Conservation (phyloP, 2,888 invertebrate species). For the Tipula unca region DNA sequence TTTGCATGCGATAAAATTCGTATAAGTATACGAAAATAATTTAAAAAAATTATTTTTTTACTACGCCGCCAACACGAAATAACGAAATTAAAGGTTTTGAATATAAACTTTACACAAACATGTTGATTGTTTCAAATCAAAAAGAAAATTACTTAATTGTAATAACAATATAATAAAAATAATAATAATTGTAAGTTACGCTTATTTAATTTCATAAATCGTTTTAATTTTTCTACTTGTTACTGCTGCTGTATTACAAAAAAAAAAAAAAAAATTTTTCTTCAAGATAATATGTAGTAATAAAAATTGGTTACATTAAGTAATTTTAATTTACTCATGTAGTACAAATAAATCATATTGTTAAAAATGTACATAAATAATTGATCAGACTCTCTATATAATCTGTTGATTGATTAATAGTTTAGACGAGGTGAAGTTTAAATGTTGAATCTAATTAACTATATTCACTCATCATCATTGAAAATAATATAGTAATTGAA, state of each 20-base stretch:
- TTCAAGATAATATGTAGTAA: not conserved
- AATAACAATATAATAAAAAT: not conserved
- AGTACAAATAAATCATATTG: not conserved
- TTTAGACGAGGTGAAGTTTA: not conserved
- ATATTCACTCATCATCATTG: not conserved
- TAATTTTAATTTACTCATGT: conserved; percentile 4
- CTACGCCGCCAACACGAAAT: not conserved
- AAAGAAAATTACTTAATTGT: not conserved
- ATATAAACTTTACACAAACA: not conserved
- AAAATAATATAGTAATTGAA: not conserved
- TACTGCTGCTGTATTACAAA: not conserved
- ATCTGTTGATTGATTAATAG: not conserved
- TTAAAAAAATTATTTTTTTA: no score
- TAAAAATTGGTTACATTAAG: not conserved
- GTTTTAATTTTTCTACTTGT: not conserved
- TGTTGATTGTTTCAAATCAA: not conserved
- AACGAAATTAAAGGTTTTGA: not conserved
- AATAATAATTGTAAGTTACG: not conserved
- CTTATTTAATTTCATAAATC: not conserved
- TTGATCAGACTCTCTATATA: not conserved
- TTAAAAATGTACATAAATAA: not conserved
- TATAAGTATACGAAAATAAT: no score
- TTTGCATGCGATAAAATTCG: not conserved
- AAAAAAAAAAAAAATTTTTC: not conserved
- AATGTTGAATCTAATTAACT: not conserved